Conservation (phyloP, 2,797 vertebrate species). For the Bradypodion ventrale region DNA sequence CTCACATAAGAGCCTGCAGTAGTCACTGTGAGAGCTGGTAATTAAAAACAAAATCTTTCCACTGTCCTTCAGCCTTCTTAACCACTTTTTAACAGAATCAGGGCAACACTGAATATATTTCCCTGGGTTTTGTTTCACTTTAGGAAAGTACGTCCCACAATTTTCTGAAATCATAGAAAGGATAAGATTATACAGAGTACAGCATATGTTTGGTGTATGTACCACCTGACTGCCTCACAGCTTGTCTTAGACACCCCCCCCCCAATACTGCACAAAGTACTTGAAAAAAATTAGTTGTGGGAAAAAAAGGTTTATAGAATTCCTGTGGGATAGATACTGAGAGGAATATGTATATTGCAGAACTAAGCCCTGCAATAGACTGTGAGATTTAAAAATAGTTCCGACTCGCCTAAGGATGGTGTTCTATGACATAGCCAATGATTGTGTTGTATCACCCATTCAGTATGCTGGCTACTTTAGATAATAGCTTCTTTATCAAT, state of each 20-base stretch:
- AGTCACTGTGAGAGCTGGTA: conserved; percentile 96
- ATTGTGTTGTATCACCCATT: too few species aligned
- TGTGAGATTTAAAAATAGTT: neutral
- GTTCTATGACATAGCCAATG: too few species aligned
- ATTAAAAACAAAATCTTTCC: conserved; percentile 91
- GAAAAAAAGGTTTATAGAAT: neutral
- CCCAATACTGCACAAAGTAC: neutral
- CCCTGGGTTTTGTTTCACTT: conserved; percentile 87
- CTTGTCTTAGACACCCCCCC: neutral
- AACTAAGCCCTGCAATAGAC: neutral
- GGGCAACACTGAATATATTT: conserved; percentile 90
- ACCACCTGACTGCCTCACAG: neutral
- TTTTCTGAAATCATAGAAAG: conserved; percentile 81
- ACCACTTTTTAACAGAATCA: conserved; percentile 88
- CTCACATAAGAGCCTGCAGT: conserved; percentile 91
- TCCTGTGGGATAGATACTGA: neutral
- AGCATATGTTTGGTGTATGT: neutral
- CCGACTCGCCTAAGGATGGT: neutral
- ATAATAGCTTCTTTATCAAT: neutral
- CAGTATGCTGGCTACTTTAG: too few species aligned
- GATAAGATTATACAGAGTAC: conserved; percentile 29
- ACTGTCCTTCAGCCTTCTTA: conserved; percentile 86
- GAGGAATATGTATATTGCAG: neutral
- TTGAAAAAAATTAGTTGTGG: neutral
- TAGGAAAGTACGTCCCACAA: conserved; percentile 89